Conservation (phyloP, 2,888 invertebrate genomes). For the Agrotis clavis region DNA sequence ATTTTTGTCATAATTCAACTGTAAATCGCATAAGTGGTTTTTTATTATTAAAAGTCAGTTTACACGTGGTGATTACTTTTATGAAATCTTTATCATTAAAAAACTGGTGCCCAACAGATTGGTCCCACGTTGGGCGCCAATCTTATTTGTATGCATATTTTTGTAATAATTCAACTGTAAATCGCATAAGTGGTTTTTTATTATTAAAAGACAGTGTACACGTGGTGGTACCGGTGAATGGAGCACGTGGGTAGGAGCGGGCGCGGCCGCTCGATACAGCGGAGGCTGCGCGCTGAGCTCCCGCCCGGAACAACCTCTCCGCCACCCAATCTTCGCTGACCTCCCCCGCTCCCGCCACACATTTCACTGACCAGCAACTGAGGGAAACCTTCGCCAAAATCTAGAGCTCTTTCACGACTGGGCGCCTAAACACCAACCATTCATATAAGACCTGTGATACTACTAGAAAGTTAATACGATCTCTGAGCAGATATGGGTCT, state of each 20-base stretch:
- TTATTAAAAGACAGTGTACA: conserved; percentile 67
- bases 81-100: no score
- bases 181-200: conserved; percentile 61
- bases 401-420: conserved; percentile 74
- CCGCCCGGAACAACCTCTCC: conserved; percentile 75
- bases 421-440: conserved; percentile 72
- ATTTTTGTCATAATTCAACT: background rate
- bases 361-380: conserved; percentile 66
- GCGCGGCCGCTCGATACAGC: conserved; percentile 85
- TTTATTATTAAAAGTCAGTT: conserved; percentile 62
- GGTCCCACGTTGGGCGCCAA: conserved; percentile 63
- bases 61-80: conserved; percentile 78
- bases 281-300: conserved; percentile 86
- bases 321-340: conserved; percentile 74
- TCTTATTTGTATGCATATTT: background rate
- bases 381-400: conserved; percentile 64
- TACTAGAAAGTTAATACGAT: conserved; percentile 72
- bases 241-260: conserved; percentile 80
- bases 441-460: conserved; percentile 73
- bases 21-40: conserved; percentile 60
- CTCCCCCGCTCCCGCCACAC: conserved; percentile 68
- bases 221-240: conserved; percentile 81
- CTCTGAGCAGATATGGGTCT: conserved; percentile 72
- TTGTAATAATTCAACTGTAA: conserved; percentile 10
- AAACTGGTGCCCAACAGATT: background rate